Conservation (phyloP, 2,888 invertebrate species). For the Arrhopalites spinosus region DNA sequence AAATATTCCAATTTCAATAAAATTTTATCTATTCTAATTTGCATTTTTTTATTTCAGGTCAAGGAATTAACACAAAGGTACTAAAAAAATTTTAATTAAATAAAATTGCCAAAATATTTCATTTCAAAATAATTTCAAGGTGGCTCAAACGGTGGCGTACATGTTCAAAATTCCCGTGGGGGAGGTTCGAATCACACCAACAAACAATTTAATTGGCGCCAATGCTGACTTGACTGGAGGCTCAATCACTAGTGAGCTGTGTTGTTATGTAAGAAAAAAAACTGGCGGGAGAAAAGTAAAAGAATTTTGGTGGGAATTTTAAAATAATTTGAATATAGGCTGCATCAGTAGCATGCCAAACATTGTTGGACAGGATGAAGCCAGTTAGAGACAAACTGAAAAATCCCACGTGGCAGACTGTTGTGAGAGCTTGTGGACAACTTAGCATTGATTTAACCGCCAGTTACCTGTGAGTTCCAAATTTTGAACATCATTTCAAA, state of each 20-base stretch:
- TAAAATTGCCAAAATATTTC: too few species aligned
- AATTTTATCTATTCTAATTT: too few species aligned
- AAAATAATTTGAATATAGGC: conserved; percentile 46
- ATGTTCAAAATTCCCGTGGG: conserved; percentile 59
- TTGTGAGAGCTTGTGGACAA: conserved; percentile 57
- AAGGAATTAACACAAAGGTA: conserved; percentile 61
- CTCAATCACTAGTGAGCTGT: conserved; percentile 58
- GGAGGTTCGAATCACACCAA: conserved; percentile 58
- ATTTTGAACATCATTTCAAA: neutral
- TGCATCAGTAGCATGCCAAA: conserved; percentile 58
- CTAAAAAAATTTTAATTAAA: too few species aligned
- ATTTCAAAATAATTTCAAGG: conserved; percentile 59
- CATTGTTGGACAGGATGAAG: conserved; percentile 57
- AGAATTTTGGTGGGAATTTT: neutral
- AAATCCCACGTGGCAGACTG: conserved; percentile 58
- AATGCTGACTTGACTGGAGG: conserved; percentile 59
- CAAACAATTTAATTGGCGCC: conserved; percentile 57
- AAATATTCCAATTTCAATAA: too few species aligned
- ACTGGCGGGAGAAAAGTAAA: neutral
- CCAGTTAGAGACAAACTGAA: conserved; percentile 57
- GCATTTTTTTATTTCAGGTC: too few species aligned
- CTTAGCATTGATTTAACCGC: conserved; percentile 62
- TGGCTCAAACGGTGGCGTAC: conserved; percentile 59
- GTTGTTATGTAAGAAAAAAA: conserved; percentile 56
- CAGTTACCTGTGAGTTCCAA: conserved; percentile 59